These are phyloP conservation scores for Colostygia pectinataria DNA, from an alignment of 2,888 invertebrate species.

Conservation along the genomic window DNA sequence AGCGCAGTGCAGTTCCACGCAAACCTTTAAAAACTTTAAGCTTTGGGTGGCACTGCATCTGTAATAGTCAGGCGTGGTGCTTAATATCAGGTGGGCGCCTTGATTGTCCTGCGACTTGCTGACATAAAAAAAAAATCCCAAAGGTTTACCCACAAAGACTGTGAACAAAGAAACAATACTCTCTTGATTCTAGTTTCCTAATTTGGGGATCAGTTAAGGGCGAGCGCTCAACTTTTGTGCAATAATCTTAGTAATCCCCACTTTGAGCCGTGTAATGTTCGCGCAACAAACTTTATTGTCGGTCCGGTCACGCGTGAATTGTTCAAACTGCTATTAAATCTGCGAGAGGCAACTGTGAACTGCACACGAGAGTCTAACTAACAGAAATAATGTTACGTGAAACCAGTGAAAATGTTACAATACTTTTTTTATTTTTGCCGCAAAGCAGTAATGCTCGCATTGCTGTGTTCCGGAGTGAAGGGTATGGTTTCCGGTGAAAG, in stretches of 20 bases:
- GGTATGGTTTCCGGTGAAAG: too few relatives aligned
- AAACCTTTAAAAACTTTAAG: too few relatives aligned
- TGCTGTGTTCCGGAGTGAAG: too few relatives aligned
- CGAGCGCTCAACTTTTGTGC: conserved; percentile 21
- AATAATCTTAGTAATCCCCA: conserved; percentile 29
- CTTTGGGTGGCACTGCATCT: too few relatives aligned
- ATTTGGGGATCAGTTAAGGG: conserved; percentile 27
- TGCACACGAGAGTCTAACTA: background rate
- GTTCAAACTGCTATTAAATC: conserved; percentile 52
- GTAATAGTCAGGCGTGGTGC: too few relatives aligned
- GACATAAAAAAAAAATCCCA: conserved; percentile 16
- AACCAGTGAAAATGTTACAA: background rate
- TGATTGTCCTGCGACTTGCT: too few relatives aligned
- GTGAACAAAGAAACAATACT: conserved; percentile 17
- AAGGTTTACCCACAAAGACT: conserved; percentile 16
- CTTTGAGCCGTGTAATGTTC: conserved; percentile 32
- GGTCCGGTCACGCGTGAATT: conserved; percentile 47
- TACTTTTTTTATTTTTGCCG: background rate
- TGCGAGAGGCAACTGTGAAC: conserved; percentile 34
- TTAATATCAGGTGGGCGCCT: too few relatives aligned
- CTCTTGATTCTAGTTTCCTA: conserved; percentile 16
- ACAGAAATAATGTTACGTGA: background rate
- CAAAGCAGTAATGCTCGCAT: too few relatives aligned
- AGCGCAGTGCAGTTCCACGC: too few relatives aligned
- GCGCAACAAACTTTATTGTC: conserved; percentile 43